Percentiles rank a stretch among this genome's conserved stretches.
phyloP scores from a whole-genome alignment of 1,140 invertebrate genomes.

The Armadillidium nasatum region DNA sequence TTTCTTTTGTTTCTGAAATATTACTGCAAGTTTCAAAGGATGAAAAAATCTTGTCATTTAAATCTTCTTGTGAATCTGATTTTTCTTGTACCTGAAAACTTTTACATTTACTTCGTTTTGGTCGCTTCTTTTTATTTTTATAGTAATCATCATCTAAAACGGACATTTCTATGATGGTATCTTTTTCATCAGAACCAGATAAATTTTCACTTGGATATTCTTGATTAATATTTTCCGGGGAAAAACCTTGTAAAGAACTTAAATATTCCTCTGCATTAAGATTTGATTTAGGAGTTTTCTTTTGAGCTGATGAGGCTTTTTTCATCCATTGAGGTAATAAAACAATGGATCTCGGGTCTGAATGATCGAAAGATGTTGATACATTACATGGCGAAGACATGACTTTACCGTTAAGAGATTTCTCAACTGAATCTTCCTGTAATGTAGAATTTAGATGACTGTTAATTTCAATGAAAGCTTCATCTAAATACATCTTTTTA shows the following conservation, averaged over 20 bases:
- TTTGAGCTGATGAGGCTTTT: slow-evolving; percentile 26
- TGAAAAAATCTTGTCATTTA: no score
- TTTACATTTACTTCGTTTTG: slow-evolving; percentile 25
- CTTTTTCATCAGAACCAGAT: not conserved
- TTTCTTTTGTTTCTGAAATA: no score
- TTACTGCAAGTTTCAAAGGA: no score
- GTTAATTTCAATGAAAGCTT: no score
- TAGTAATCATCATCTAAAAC: slow-evolving; percentile 37
- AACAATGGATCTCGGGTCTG: slow-evolving; percentile 39
- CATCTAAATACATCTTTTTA: no score
- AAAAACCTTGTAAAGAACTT: slow-evolving; percentile 3
- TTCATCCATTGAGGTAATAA: slow-evolving; percentile 45
- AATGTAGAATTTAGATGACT: no score
- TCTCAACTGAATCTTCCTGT: no score
- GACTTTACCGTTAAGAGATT: no score
- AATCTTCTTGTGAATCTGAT: no score
- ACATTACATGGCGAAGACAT: no score
- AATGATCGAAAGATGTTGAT: slow-evolving; percentile 2
- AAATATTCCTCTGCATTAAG: not conserved
- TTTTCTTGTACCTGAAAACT: no score
- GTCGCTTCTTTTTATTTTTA: slow-evolving; percentile 40
- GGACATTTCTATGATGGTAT: not conserved
- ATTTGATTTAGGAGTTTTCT: not conserved
- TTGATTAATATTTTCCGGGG: slow-evolving; percentile 18
- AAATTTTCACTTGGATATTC: not conserved